phyloP scores from a whole-genome alignment of 2,888 invertebrate species.

The Selenia dentaria region DNA sequence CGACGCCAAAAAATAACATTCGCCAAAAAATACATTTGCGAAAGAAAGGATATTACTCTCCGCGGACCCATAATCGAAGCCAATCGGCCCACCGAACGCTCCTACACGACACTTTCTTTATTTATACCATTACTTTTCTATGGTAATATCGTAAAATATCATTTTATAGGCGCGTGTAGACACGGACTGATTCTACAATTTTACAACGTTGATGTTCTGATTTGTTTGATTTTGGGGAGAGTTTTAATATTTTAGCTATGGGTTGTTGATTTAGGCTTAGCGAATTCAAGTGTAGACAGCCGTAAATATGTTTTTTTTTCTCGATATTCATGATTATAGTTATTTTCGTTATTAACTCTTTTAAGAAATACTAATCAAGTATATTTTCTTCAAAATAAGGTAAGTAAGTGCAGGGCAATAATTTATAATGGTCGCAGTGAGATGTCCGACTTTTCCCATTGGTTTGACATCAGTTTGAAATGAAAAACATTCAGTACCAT shows the following conservation, averaged over 20 bases:
- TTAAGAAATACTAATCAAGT: too few relatives aligned
- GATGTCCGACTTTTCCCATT: too few relatives aligned
- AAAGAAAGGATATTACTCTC: constrained; percentile 84
- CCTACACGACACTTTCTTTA: constrained; percentile 72
- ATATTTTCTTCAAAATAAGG: too few relatives aligned
- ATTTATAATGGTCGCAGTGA: too few relatives aligned
- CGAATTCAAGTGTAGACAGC: constrained; percentile 1
- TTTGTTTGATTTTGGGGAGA: constrained; percentile 37
- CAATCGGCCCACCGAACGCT: constrained; percentile 76
- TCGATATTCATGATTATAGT: too few relatives aligned
- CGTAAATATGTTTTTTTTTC: constrained; percentile 10
- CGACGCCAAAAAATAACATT: constrained; percentile 80
- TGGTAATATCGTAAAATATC: constrained; percentile 70
- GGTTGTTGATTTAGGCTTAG: constrained; percentile 1
- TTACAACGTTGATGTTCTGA: constrained; percentile 45
- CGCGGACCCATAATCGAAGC: constrained; percentile 81
- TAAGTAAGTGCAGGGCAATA: too few relatives aligned
- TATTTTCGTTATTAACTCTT: too few relatives aligned
- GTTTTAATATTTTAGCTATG: constrained; percentile 19
- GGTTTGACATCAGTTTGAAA: too few relatives aligned
- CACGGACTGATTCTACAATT: constrained; percentile 60
- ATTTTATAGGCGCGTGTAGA: constrained; percentile 60
- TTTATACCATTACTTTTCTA: constrained; percentile 70
- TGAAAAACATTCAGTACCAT: too few relatives aligned
- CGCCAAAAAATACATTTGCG: constrained; percentile 77